Conservation (phyloP, 2,113 vertebrate genomes). For the Haliaeetus leucogaster region DNA sequence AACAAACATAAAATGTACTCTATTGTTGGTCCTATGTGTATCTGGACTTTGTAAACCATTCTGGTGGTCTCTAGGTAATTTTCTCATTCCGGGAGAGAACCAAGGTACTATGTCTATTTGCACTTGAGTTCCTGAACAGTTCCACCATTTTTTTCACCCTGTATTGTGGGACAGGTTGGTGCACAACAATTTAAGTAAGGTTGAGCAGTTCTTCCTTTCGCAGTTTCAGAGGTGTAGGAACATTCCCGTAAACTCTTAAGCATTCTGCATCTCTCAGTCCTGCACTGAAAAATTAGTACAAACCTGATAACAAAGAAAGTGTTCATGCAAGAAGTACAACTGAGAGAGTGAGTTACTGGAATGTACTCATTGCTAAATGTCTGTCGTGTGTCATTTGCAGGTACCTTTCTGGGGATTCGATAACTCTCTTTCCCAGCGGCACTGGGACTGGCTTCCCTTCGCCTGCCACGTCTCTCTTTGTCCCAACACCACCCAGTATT, state of each 20-base stretch:
- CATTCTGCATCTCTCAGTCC: neutral
- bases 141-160: neutral
- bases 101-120: neutral
- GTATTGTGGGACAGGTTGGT: neutral
- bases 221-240: neutral
- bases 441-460: slow-evolving; percentile 50
- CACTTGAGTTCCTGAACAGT: neutral
- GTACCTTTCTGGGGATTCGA: slow-evolving; percentile 78
- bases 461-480: slow-evolving; percentile 64
- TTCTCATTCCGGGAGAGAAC: neutral
- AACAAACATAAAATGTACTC: neutral
- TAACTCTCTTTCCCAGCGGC: slow-evolving; percentile 58
- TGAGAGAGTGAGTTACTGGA: neutral
- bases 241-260: neutral
- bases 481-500: slow-evolving; percentile 84
- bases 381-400: slow-evolving; percentile 74
- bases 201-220: neutral
- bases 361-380: neutral
- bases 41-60: neutral
- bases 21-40: neutral
- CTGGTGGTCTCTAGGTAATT: neutral
- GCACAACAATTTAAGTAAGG: neutral
- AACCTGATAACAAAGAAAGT: neutral
- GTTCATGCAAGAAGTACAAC: neutral
- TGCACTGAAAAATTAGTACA: neutral